phyloP scores from a whole-genome alignment of 2,113 vertebrate species.

The Pyrgilauda ruficollis region DNA sequence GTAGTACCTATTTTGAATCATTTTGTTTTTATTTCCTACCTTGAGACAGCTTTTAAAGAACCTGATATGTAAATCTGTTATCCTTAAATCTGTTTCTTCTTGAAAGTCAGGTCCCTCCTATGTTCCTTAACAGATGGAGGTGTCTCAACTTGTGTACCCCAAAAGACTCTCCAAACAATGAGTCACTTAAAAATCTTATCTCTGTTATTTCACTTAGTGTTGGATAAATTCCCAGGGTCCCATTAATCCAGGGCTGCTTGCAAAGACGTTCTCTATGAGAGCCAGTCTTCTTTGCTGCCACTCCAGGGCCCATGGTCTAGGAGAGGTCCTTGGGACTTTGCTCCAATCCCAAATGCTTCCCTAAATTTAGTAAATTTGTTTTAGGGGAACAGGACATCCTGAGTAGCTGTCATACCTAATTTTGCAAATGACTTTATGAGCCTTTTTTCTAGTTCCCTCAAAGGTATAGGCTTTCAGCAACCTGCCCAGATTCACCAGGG shows the following conservation, averaged over 20 bases:
- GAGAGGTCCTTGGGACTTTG: neutral
- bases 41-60: slow-evolving; percentile 22
- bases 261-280: neutral
- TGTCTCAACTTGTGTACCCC: slow-evolving; percentile 32
- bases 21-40: neutral
- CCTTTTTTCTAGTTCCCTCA: neutral
- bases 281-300: neutral
- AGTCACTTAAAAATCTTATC: slow-evolving; percentile 14
- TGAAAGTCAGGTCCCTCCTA: neutral
- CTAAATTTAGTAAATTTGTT: neutral
- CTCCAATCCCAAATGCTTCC: neutral
- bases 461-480: neutral
- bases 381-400: neutral
- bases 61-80: neutral
- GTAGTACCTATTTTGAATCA: neutral
- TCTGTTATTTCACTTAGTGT: neutral
- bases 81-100: neutral
- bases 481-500: neutral
- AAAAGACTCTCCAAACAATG: neutral
- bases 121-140: neutral
- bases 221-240: neutral
- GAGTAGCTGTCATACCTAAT: neutral
- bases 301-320: neutral
- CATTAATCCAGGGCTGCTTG: neutral
- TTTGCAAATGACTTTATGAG: neutral